Percentiles rank a stretch among this genome's conserved stretches.
Conservation (phyloP, 2,888 invertebrate species). For the Lasius platythorax region DNA sequence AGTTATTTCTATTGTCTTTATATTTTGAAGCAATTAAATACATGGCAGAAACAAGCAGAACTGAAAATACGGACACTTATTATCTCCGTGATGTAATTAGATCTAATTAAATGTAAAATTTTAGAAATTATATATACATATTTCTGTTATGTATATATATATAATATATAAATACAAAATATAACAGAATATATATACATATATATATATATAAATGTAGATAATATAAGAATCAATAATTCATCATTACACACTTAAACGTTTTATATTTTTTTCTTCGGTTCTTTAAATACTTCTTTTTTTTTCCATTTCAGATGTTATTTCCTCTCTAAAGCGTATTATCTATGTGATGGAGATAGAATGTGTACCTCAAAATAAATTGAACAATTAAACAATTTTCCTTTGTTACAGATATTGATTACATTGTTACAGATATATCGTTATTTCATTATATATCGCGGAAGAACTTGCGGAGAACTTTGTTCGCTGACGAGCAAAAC, state of each 20-base stretch:
- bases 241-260: background rate
- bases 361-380: background rate
- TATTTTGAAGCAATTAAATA: background rate
- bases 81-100: too few relatives aligned
- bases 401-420: conserved; percentile 6
- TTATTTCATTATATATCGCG: conserved; percentile 26
- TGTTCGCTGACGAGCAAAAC: conserved; percentile 36
- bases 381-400: background rate
- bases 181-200: too few relatives aligned
- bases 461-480: conserved; percentile 34
- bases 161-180: too few relatives aligned
- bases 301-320: background rate
- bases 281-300: background rate
- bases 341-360: background rate
- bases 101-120: background rate
- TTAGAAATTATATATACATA: too few relatives aligned
- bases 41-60: too few relatives aligned
- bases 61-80: too few relatives aligned
- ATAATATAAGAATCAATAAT: background rate
- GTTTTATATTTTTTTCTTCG: background rate
- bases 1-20: background rate
- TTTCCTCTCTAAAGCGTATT: background rate
- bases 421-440: background rate
- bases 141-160: too few relatives aligned
- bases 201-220: background rate